phyloP scores from a whole-genome alignment of 2,888 invertebrate genomes.

The Lepetodrilus schrolli region DNA sequence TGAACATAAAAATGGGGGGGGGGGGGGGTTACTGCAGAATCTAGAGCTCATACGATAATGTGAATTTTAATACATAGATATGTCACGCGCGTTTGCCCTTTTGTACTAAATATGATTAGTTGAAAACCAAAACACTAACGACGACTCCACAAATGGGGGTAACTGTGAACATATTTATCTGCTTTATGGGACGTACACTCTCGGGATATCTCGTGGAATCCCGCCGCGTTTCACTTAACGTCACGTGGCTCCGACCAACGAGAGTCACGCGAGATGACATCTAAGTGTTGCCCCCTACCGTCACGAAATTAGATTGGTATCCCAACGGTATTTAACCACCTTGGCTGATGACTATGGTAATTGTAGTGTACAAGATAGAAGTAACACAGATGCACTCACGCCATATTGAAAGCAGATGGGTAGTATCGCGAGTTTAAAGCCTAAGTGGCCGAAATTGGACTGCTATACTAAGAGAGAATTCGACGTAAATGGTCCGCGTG shows the following conservation, averaged over 20 bases:
- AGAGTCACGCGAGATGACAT: conserved; percentile 23
- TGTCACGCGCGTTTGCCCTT: too few species aligned
- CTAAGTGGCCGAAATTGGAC: not conserved
- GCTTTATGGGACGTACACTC: not conserved
- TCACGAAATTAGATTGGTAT: conserved; percentile 11
- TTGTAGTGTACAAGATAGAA: not conserved
- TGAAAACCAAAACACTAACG: too few species aligned
- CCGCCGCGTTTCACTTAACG: not conserved
- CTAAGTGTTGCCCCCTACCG: conserved; percentile 23
- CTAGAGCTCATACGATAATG: too few species aligned
- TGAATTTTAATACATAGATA: too few species aligned
- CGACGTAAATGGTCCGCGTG: too few species aligned
- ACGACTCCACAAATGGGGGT: too few species aligned
- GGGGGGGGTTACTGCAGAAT: too few species aligned
- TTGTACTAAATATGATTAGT: too few species aligned
- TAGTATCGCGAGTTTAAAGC: not conserved
- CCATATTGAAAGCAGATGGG: not conserved
- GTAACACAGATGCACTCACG: not conserved
- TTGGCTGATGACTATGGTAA: conserved; percentile 1
- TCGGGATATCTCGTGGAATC: conserved; percentile 1
- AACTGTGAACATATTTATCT: conserved; percentile 7
- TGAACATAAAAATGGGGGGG: too few species aligned
- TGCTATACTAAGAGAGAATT: not conserved
- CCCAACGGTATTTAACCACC: conserved; percentile 12
- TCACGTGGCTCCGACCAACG: conserved; percentile 1